Base-by-base conservation (phyloP, 2,888 invertebrate species). In the Dusona sp. region DNA sequence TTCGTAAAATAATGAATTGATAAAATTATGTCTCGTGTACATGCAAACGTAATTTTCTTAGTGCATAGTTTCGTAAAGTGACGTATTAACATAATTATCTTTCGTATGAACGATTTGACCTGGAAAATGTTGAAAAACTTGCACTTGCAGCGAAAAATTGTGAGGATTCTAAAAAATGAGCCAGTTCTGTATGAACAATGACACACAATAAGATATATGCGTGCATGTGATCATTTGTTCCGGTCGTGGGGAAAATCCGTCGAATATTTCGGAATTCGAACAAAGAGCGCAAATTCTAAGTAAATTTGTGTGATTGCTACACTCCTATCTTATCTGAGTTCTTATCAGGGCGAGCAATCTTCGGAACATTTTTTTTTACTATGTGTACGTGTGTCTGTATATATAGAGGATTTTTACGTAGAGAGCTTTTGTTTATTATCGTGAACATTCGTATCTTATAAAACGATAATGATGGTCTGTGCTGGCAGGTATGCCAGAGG, bases 341-440 rank as follows among this genome's bases (percentile, higher is more conserved):
- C 79, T 87, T 87, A 87, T 87, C 87, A 36, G 65, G 22, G 11
- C 75, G 29, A 79, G 74, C 74, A 78, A 85, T 87, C 85, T 85
- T 75, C 61, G 64, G 65, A 79, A 82, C 57, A 57, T 61, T 77
- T 61, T 61, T 61, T 61, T 13, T 22, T 29, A 16, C 16, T 11
- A 9, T 19, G 29, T 54, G 25, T 29, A 25, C 42, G 25, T 77
- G 16, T 25, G 36, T 45, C 16, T 42, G 9, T 36, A 36, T 25
- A 29, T 65, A 29, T 57, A 68, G 11, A 45, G 72, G 8, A 38
- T 79, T 79, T 57, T 29, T n/a, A 11, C 38, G 48, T 64, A 65
- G 36, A 25, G 54, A 72, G 65, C 65, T 72, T 57, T 38, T 42
- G 42, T 38, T 74, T 45, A 75, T 75, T 33, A n/a, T 79, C 70